Evolutionary conservation across 2,888 invertebrate species (phyloP).

Genomic region (Exocentrus adspersus): DNA sequence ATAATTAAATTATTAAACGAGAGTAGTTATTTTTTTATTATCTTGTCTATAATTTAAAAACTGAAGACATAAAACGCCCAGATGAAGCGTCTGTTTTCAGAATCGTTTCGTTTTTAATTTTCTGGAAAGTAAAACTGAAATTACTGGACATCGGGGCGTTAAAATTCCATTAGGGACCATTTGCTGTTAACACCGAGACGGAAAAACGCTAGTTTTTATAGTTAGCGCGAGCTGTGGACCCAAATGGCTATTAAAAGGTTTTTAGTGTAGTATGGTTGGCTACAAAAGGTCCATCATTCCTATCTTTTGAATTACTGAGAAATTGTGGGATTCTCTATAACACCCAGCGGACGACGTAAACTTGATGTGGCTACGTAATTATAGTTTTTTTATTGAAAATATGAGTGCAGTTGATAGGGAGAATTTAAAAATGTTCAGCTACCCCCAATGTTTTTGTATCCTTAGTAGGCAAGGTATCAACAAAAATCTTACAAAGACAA

Average conservation of each 20-base stretch:
- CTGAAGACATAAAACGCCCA: too few species aligned
- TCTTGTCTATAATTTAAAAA: too few species aligned
- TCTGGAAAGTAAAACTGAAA: background rate
- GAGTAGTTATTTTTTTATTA: too few species aligned
- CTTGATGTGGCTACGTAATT: background rate
- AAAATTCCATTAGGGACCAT: conserved; percentile 11
- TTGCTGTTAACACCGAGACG: conserved; percentile 1
- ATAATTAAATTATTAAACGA: too few species aligned
- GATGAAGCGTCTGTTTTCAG: background rate
- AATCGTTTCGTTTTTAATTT: background rate
- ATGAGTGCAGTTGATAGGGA: too few species aligned
- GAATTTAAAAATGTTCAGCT: too few species aligned
- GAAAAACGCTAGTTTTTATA: conserved; percentile 16
- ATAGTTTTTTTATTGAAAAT: too few species aligned
- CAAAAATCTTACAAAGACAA: too few species aligned
- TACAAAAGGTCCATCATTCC: conserved; percentile 32
- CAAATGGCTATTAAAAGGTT: conserved; percentile 50
- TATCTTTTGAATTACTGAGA: conserved; percentile 35
- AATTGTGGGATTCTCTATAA: conserved; percentile 23
- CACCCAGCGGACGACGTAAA: background rate
- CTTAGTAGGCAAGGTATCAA: too few species aligned
- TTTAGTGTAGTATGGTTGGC: conserved; percentile 46
- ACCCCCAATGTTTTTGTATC: too few species aligned
- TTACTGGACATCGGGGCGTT: background rate
- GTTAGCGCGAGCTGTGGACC: conserved; percentile 18